Base-by-base conservation (phyloP, 2,797 vertebrate species). In the Lepilemur ruficaudatus region DNA sequence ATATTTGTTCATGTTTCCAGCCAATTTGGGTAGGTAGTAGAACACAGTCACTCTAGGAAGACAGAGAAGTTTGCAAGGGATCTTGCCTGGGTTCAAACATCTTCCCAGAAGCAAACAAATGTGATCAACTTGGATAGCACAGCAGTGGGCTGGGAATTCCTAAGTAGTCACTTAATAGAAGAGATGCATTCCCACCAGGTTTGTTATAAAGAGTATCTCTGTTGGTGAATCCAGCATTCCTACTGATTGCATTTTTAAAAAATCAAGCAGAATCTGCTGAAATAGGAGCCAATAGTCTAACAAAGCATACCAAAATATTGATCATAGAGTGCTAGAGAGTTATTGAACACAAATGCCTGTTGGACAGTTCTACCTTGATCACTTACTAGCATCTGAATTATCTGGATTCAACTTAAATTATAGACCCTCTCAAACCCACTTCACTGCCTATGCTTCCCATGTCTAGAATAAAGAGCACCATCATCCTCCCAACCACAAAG, bases 1-100 rank as follows among this genome's bases (percentile, higher is more conserved):
- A 89, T 76, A 79, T 91, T 57, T 86, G 38, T 72, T 97, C 43
- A 7, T 67, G 61, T 55, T 94, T 91, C 84, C 73, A 97, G 67
- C 38, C 55, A 65, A 61, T 87, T 75, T 70, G 59, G 52, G 15
- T 86, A 28, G 48, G 38, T 92, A 79, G 38, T 38, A 72, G 79
- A 91, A 81, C 52, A 50, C 41, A 93, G 70, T 46, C 48, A 59
- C n/a, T 88, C 83, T 32, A 63, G 65, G 46, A 95, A 86, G 38
- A 88, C 55, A 52, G 55, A 52, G 82, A 83, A 41, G 23, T 72
- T 89, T 93, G 79, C 76, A 57, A 4, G 57, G 55, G 65, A 69
- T 59, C 67, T 72, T 63, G 11, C 17, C 48, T 80, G 28, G 46
- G 92, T 89, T 92, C 69, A 84, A 90, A 41, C 55, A 50, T 46